These are phyloP conservation scores for Centropristis striata DNA, from an alignment of 2,113 vertebrate species.

Conservation along the genomic window DNA sequence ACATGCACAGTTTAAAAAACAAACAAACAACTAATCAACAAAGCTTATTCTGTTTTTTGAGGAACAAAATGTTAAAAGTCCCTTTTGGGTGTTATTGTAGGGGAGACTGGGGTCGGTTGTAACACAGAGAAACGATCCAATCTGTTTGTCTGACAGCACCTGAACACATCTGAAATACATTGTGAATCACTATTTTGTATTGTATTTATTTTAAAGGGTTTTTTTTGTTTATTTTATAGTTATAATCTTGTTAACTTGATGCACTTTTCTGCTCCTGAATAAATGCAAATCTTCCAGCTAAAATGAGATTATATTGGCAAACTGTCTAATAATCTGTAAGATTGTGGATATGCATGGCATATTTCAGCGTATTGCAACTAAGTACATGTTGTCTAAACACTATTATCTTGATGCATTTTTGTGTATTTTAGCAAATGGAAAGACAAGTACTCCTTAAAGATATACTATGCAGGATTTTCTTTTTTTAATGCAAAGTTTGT, in stretches of 20 bases:
- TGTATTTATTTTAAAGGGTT: neutral
- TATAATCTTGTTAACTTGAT: neutral
- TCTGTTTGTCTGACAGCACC: neutral
- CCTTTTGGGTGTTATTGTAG: neutral
- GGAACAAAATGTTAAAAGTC: constrained; percentile 11
- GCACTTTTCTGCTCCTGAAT: neutral
- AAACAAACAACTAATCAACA: constrained; percentile 24
- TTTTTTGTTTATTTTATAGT: neutral
- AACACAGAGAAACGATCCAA: constrained; percentile 16
- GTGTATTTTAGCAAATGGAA: too few relatives aligned
- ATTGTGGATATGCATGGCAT: neutral
- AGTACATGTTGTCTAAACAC: too few relatives aligned
- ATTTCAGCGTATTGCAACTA: too few relatives aligned
- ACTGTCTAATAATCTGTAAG: neutral
- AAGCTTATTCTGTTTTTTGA: constrained; percentile 13
- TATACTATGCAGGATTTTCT: too few relatives aligned
- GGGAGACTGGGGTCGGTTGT: constrained; percentile 43
- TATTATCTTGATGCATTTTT: too few relatives aligned
- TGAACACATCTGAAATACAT: neutral
- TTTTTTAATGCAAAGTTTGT: too few relatives aligned
- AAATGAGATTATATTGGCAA: too few relatives aligned
- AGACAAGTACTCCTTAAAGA: neutral
- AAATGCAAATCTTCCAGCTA: too few relatives aligned
- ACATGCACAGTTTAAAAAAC: constrained; percentile 69
- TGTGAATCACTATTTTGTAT: neutral